Base-by-base conservation (phyloP, 2,113 vertebrate species). In the Macquaria ambigua region DNA sequence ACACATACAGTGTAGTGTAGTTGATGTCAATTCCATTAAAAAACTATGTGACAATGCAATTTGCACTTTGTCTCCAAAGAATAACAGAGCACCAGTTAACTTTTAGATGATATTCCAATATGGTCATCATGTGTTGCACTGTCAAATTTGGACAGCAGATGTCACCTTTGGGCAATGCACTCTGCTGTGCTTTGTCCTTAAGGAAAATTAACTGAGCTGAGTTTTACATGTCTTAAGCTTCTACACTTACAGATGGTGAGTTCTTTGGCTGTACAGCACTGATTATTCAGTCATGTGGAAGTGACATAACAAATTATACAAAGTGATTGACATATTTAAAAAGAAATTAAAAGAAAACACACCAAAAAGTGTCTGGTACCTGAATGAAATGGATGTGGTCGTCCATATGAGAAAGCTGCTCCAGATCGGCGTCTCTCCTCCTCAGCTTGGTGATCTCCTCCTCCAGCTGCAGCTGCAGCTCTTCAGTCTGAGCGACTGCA, bases 351-450 rank as follows among this genome's bases (percentile, higher is more conserved):
- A 43, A 10, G 11, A 46, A 11, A 12, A 46, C 43, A 48, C 21
- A 31, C 43, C 10, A 2, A 14, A 18, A 14, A 6, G 7, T n/a
- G 12, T 46, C 18, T n/a, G 61, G 3, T 52, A 87, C 88, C 75
- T 77, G 74, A 48, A 90, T 87, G 25, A 90, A 90, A 31, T 77
- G 66, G 31, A 90, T 59, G 75, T 76, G 43, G 68, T 90, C 79
- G 2, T 72, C 56, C 2, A 43, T n/a, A 4, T 68, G 58, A 55
- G 48, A 72, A 31, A 86, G 81, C 61, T 73, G 20, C 1, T 90
- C 61, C 58, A 90, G 81, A 6, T 84, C 41, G 0, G 25, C 0
- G 0, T 84, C 59, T 18, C 66, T 86, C 55, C 5, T 73, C 66
- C 8, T 73, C 55, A 88, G 74, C 52, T 31, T 73, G 48, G 1